A percentile compares a stretch with the other conserved stretches of the same genome.
Evolutionary conservation across 2,797 vertebrate species (phyloP).

Genomic region (Amblyopsis hoosieri): DNA sequence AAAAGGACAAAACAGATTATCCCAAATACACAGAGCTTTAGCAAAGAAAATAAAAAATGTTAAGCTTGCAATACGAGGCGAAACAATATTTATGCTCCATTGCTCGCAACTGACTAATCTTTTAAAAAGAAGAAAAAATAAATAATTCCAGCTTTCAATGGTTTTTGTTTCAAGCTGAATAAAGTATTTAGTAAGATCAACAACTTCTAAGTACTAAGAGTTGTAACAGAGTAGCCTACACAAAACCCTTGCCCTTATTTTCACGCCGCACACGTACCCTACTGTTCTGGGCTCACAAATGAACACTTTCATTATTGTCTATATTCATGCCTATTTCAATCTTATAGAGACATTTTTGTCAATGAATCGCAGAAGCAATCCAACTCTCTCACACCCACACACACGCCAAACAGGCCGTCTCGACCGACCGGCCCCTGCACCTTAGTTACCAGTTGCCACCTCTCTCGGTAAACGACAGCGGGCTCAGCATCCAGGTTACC

Average conservation of each 20-base stretch:
- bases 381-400: constrained; percentile 5
- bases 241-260: no score
- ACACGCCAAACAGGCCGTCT: constrained; percentile 14
- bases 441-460: constrained; percentile 67
- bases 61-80: no score
- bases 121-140: constrained; percentile 18
- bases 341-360: no score
- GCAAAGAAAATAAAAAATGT: no score
- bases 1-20: no score
- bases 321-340: no score
- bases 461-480: constrained; percentile 51
- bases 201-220: constrained; percentile 39
- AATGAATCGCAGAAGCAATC: no score
- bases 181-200: constrained; percentile 27
- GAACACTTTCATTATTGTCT: no score
- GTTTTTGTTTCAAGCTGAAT: constrained; percentile 30
- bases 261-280: no score
- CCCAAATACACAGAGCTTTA: no score
- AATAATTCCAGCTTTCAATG: constrained; percentile 39
- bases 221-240: neutral
- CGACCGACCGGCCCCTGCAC: constrained; percentile 3
- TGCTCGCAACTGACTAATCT: neutral
- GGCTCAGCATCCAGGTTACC: constrained; percentile 46
- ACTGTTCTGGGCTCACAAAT: no score
- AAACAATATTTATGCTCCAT: neutral